Evolutionary conservation across 2,113 vertebrate species (phyloP), one percentile per base, ranked within the genome.

Genomic region (Seriola rivoliana): DNA sequence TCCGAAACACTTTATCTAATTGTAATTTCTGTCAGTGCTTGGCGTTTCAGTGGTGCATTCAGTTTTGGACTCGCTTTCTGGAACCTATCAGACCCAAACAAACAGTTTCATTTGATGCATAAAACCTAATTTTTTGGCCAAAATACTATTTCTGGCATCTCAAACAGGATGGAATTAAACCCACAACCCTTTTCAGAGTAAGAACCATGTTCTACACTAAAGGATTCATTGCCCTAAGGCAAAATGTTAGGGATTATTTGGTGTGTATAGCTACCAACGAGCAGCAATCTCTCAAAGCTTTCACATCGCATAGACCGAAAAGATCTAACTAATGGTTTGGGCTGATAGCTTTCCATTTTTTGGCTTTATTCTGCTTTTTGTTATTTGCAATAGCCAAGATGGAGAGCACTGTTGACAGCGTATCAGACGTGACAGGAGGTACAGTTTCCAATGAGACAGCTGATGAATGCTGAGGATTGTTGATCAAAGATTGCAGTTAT

Each of bases 241-340:
- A 57, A 84, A 67, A 83, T 88, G 65, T 81, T 36, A 57, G 52
- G 74, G 82, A 90, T 90, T 88, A 89, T 74, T 88, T 16, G 21
- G 58, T 62, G 69, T 86, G 67, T 86, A 68, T 50, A 76, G 58
- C 84, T 32, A 69, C 79, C 79, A 77, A 78, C 62, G 76, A 82
- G 58, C 62, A 34, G 21, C 34, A 11, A 0, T 34, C 12, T 67
- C 62, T 46, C 7, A 57, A 65, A 75, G 71, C 46, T 36, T 59
- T 23, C 52, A 21, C 58, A 76, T 76, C 44, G 60, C 59, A 70
- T 64, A 34, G 29, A 25, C 62, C 48, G 32, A 42, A 60, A 69
- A 79, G 16, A 48, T 76, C 34, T 40, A 5, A 70, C 71, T 58
- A 63, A 80, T 29, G 36, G 9, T 63, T 52, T 32, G 1, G 38